Evolutionary conservation across 2,113 vertebrate species (phyloP).

Genomic region (Neodon shergylaensis): DNA sequence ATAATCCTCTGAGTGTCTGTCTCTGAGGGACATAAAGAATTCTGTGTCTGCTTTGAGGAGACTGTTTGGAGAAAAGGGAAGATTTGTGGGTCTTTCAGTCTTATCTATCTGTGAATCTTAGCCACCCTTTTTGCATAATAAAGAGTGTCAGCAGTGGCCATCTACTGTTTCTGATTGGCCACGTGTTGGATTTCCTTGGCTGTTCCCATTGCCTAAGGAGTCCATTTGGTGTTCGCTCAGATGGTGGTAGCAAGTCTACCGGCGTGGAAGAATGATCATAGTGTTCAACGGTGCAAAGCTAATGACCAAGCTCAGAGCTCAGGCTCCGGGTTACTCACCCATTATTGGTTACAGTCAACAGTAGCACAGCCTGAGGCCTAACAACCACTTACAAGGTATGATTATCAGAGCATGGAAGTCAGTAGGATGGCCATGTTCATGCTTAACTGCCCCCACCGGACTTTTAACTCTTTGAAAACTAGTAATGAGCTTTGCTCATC

Average conservation of each 20-base stretch:
- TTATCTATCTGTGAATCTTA: background rate
- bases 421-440: background rate
- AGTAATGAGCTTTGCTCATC: background rate
- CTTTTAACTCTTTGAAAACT: conserved; percentile 3
- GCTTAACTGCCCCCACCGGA: background rate
- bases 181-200: conserved; percentile 19
- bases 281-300: conserved; percentile 43
- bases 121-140: background rate
- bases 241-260: background rate
- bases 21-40: background rate
- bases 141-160: background rate
- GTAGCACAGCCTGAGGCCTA: background rate
- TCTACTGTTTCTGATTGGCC: background rate
- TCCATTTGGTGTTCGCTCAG: conserved; percentile 22
- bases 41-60: background rate
- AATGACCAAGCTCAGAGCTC: conserved; percentile 2
- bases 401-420: conserved; percentile 30
- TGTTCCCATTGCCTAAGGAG: background rate
- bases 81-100: background rate
- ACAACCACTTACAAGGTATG: background rate
- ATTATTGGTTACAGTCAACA: conserved; percentile 2
- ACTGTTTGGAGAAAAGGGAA: background rate
- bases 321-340: conserved; percentile 18
- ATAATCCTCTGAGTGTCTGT: background rate
- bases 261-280: conserved; percentile 42